Conservation (phyloP, 2,888 invertebrate species). For the Pheosia tremula region DNA sequence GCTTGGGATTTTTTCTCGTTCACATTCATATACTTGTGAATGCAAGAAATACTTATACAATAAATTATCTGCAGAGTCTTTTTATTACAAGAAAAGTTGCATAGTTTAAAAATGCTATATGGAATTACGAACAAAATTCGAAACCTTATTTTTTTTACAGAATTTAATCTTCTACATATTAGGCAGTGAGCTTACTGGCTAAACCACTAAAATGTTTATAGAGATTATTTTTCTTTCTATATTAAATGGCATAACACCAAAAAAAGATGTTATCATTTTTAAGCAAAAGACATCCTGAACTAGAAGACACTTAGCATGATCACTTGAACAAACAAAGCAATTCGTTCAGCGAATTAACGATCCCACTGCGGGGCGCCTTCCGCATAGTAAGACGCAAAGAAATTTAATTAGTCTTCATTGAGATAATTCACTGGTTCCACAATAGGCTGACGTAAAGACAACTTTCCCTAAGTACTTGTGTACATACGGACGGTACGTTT, state of each 20-base stretch:
- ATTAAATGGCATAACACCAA: neutral
- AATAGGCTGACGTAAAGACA: constrained; percentile 66
- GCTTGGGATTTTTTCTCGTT: neutral
- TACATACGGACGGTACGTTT: constrained; percentile 34
- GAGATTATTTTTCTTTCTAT: too few relatives aligned
- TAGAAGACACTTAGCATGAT: constrained; percentile 46
- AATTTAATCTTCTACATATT: too few relatives aligned
- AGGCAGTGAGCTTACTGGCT: too few relatives aligned
- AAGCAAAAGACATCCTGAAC: constrained; percentile 21
- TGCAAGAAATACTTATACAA: neutral
- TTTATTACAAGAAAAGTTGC: too few relatives aligned
- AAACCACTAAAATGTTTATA: too few relatives aligned
- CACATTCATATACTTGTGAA: neutral
- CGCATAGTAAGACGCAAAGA: constrained; percentile 69
- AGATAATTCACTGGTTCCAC: constrained; percentile 73
- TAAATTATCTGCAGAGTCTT: neutral
- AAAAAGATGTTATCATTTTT: neutral
- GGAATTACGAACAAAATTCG: too few relatives aligned
- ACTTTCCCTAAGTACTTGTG: constrained; percentile 54
- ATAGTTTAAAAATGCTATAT: too few relatives aligned
- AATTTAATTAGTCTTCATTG: constrained; percentile 77
- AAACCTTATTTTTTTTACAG: too few relatives aligned
- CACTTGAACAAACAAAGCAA: constrained; percentile 59
- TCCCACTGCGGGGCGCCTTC: constrained; percentile 51
- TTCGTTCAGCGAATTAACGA: constrained; percentile 62